A percentile compares a stretch with the other conserved stretches of the same genome.
Evolutionary conservation across 2,888 invertebrate genomes (phyloP).

Genomic region (Synanthedon myopaeformis): DNA sequence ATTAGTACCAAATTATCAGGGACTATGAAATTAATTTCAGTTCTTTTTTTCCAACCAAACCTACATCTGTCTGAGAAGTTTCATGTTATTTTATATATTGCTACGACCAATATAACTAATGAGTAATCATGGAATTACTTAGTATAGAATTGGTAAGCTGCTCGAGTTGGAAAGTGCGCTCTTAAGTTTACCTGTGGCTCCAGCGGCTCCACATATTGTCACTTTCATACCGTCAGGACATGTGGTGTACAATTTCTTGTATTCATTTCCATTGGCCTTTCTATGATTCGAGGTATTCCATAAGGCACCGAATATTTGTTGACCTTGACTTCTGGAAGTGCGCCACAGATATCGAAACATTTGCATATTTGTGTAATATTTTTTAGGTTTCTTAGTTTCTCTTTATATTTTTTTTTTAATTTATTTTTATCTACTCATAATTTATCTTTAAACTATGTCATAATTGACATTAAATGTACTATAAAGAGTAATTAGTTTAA

Average conservation of each 20-base stretch:
- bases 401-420: not conserved
- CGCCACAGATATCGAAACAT: not conserved
- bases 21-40: too few relatives aligned
- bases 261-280: not conserved
- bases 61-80: too few relatives aligned
- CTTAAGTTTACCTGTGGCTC: constrained; percentile 45
- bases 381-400: not conserved
- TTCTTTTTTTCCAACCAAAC: too few relatives aligned
- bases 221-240: constrained; percentile 62
- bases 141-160: too few relatives aligned
- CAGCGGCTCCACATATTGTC: constrained; percentile 66
- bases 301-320: not conserved
- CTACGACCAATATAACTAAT: too few relatives aligned
- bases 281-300: not conserved
- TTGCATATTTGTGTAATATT: not conserved
- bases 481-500: too few relatives aligned
- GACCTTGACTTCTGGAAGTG: not conserved
- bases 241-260: constrained; percentile 19
- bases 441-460: not conserved
- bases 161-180: too few relatives aligned
- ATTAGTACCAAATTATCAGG: too few relatives aligned
- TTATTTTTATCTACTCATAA: not conserved
- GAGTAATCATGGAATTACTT: too few relatives aligned
- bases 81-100: too few relatives aligned
- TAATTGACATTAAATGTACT: too few relatives aligned